A percentile compares a stretch with the other conserved stretches of the same genome.
phyloP scores from a whole-genome alignment of 2,888 invertebrate genomes.

The Drosophila atripex region DNA sequence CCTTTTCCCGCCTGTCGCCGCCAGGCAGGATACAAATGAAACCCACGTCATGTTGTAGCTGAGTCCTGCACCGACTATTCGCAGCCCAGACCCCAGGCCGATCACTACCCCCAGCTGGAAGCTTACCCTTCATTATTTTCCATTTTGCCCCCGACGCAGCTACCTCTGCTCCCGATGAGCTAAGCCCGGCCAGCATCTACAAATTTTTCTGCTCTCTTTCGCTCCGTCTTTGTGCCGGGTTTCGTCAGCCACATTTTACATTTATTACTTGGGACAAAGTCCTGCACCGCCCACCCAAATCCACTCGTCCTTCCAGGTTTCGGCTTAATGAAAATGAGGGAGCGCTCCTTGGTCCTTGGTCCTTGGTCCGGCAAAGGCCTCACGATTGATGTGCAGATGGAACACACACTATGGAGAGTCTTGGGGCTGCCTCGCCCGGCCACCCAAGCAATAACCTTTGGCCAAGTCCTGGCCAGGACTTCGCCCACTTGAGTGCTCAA shows the following conservation, averaged over 20 bases:
- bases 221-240: constrained; percentile 65
- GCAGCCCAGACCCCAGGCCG: constrained; percentile 2
- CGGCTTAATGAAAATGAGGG: constrained; percentile 74
- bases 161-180: constrained; percentile 59
- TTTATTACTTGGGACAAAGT: constrained; percentile 71
- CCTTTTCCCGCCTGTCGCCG: constrained; percentile 64
- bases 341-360: constrained; percentile 14
- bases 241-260: constrained; percentile 78
- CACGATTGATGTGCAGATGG: constrained; percentile 76
- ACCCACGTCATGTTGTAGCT: constrained; percentile 76
- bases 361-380: constrained; percentile 44
- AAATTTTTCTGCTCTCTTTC: constrained; percentile 70
- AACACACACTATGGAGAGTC: constrained; percentile 53
- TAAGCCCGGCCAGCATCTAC: constrained; percentile 64
- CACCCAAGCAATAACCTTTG: constrained; percentile 45
- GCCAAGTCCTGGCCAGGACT: constrained; percentile 41
- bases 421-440: neutral
- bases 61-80: constrained; percentile 43
- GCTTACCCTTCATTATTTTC: constrained; percentile 73
- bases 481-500: constrained; percentile 73
- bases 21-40: constrained; percentile 76
- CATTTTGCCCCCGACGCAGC: constrained; percentile 37
- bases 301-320: constrained; percentile 5
- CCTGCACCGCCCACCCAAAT: constrained; percentile 13
- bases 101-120: neutral